Base-by-base conservation (phyloP, 1,140 invertebrate genomes). In the Bradynema listronoti region DNA sequence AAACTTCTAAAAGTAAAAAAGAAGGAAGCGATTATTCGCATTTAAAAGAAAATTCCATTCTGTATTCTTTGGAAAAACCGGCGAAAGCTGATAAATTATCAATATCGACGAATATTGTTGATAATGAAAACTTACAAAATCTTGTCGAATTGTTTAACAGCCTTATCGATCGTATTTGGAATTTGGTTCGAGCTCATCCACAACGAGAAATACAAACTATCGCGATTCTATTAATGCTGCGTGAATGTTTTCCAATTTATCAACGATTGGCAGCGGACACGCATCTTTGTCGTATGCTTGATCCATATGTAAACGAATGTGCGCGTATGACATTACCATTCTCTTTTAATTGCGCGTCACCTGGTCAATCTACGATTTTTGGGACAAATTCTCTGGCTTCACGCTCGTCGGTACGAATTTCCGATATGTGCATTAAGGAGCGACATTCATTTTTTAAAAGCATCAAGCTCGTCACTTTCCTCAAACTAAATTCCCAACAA, bases 221-320 rank as follows among this genome's bases (percentile, higher is more conserved):
- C 25, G 64, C 61, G 16, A 29, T 64, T 11, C 19, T 64, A 9
- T 33, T 41, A 9, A 58, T 64, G 46, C 39, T 64, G 16, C n/a
- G 25, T 25, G 14, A 25, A 19, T 51, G 52, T 29, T 58, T 64
- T 19, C 60, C 61, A 14, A 47, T 64, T 39, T 64, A 68, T 49
- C 65, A 65, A 30, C 39, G 62, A 22, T 52, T 64, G n/a, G 19
- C 62, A 29, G 50, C 45, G n/a, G 62, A 64, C 58, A 32, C 52
- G 5, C 22, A 53, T 22, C 49, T 64, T 11, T 64, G 62, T 46
- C 62, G 62, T 19, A 52, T 64, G n/a, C 30, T 64, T n/a, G 63
- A 64, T 14, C 50, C 62, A 25, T 64, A 58, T 61, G n/a, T 64
- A 43, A 42, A 50, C 14, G 16, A 19, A 53, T 39, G 42, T 25